phyloP scores from a whole-genome alignment of 2,888 invertebrate species.

The Muschampia plurimacula region DNA sequence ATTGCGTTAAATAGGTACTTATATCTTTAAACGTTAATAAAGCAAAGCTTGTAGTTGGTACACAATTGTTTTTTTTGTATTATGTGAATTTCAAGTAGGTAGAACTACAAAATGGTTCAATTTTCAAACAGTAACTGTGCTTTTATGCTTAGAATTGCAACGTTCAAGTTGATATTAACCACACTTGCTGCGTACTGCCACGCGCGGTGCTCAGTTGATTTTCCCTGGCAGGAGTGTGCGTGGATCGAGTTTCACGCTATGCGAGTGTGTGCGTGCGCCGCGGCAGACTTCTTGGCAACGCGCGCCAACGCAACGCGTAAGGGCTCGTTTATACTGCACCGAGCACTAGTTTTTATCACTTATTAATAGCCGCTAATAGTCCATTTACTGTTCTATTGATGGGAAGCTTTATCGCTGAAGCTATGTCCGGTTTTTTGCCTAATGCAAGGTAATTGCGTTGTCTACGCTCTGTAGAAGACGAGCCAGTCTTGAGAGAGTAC shows the following conservation, averaged over 20 bases:
- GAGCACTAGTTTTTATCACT: constrained; percentile 47
- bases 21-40: background rate
- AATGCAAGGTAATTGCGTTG: constrained; percentile 45
- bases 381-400: constrained; percentile 45
- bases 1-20: too few relatives aligned
- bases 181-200: constrained; percentile 44
- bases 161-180: constrained; percentile 41
- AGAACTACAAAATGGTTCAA: background rate
- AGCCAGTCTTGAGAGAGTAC: constrained; percentile 35
- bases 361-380: constrained; percentile 51
- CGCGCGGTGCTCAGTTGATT: constrained; percentile 55
- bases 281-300: constrained; percentile 74
- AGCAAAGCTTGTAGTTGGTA: background rate
- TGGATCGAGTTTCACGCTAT: constrained; percentile 64
- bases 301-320: constrained; percentile 50
- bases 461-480: constrained; percentile 22
- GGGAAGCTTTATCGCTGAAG: constrained; percentile 45
- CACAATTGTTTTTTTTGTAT: background rate
- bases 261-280: constrained; percentile 58
- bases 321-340: constrained; percentile 47
- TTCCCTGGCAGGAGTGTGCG: constrained; percentile 59
- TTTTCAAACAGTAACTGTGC: constrained; percentile 15
- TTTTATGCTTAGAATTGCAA: constrained; percentile 25
- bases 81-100: background rate
- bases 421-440: constrained; percentile 41